Evolutionary conservation across 2,113 vertebrate genomes (phyloP), one percentile per base, ranked within the genome.

Genomic region (Puffinus mauretanicus): DNA sequence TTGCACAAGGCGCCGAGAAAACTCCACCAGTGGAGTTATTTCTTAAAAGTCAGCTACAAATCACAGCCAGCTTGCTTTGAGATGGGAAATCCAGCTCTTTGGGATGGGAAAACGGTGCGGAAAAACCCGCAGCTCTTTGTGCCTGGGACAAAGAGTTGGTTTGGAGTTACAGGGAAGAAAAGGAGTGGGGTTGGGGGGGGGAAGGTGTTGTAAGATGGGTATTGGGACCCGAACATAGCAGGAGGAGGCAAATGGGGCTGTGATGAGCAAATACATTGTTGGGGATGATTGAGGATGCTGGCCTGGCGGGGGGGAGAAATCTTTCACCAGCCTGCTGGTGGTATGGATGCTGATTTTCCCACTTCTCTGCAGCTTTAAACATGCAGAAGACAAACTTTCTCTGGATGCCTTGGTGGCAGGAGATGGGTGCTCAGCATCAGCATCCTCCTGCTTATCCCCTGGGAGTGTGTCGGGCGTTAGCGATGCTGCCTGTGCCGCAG

Each of bases 151-250:
- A 92, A 92, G 78, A 49, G 32, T 6, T 66, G 80, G 87, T 95
- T 94, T 95, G 94, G 58, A 94, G 71, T 96, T 95, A 71, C 77
- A 82, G 32, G 44, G 60, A 61, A 86, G 76, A 67, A 75, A 54
- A 55, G 29, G 34, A 77, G 67, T 5, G 27, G 42, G 52, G 22
- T 26, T 49, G 24, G 5, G 16, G 25, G 25, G 44, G 21, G 14
- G 8, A 55, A 85, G 30, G 72, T 83, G 92, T 34, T 92, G 70
- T 81, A 87, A 92, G 93, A 88, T 16, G 46, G 64, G 20, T 47
- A 24, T 12, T 62, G 81, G 72, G 54, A 62, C 44, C 15, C 13
- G 40, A 60, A 51, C 13, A 1, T 42, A 7, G 57, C 32, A 15
- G 22, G n/a, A 25, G 52, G 22, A 54, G 64, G 77, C 57, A 82